Conservation (phyloP, 1,140 invertebrate species). For the Bacillus rossius region DNA sequence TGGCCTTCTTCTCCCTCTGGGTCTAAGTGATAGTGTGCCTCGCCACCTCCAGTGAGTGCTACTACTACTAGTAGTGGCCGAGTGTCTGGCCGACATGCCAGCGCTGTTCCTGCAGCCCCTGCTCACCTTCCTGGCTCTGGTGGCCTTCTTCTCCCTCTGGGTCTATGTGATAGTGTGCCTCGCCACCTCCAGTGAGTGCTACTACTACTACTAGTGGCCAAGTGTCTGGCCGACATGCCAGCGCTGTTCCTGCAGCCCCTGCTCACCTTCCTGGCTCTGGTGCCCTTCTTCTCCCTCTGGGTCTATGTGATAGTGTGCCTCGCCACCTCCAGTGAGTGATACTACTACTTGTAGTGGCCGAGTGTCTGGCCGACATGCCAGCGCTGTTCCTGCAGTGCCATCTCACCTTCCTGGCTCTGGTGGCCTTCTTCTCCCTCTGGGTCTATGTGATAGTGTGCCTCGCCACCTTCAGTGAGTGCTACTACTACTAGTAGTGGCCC, state of each 20-base stretch:
- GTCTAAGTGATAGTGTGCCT: slow-evolving; percentile 66
- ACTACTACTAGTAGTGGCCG: too few species aligned
- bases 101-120: slow-evolving; percentile 83
- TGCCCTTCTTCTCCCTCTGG: slow-evolving; percentile 82
- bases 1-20: slow-evolving; percentile 82
- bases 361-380: slow-evolving; percentile 74
- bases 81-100: slow-evolving; percentile 74
- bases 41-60: slow-evolving; percentile 64
- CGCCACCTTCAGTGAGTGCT: slow-evolving; percentile 63
- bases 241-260: slow-evolving; percentile 83
- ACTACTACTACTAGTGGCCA: too few species aligned
- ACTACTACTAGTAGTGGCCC: too few species aligned
- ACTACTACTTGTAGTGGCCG: too few species aligned
- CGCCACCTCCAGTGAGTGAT: slow-evolving; percentile 64
- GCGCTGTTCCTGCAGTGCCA: slow-evolving; percentile 83
- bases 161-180: slow-evolving; percentile 66
- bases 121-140: slow-evolving; percentile 72
- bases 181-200: slow-evolving; percentile 64
- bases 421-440: slow-evolving; percentile 82
- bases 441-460: slow-evolving; percentile 66
- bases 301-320: slow-evolving; percentile 66
- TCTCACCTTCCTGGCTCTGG: slow-evolving; percentile 72
- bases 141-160: slow-evolving; percentile 82
- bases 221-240: slow-evolving; percentile 74
- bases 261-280: slow-evolving; percentile 72